Evolutionary conservation across 1,140 invertebrate species (phyloP).

Genomic region (Scylla paramamosain): DNA sequence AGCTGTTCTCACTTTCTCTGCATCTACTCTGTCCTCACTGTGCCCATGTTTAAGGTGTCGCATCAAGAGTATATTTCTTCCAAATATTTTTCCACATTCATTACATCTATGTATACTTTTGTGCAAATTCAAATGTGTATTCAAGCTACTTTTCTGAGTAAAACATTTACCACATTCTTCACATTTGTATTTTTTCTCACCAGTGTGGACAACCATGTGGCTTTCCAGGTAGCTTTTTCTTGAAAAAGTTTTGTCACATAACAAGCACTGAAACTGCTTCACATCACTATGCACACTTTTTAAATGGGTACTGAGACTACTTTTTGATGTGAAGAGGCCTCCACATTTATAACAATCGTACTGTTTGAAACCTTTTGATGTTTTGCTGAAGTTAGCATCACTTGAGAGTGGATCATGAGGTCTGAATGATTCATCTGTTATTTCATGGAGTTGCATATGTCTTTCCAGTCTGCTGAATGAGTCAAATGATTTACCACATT

Average conservation of each 20-base stretch:
- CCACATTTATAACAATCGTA: not conserved
- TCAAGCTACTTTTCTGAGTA: slow-evolving; percentile 14
- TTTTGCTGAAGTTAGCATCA: not conserved
- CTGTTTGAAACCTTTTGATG: not conserved
- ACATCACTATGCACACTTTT: not conserved
- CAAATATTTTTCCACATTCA: slow-evolving; percentile 13
- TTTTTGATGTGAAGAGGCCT: not conserved
- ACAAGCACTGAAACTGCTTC: not conserved
- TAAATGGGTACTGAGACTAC: not conserved
- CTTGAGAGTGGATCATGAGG: not conserved
- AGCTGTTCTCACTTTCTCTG: not conserved
- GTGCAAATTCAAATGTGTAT: slow-evolving; percentile 3
- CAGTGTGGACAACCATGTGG: not conserved
- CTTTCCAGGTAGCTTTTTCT: not conserved
- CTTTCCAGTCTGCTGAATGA: not conserved
- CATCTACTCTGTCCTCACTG: not conserved
- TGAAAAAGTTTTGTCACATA: not conserved
- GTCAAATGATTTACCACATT: not conserved
- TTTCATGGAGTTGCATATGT: not conserved
- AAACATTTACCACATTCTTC: not conserved
- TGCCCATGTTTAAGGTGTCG: not conserved
- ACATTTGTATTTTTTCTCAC: slow-evolving; percentile 1
- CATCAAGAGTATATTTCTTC: not conserved
- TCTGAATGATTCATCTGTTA: not conserved
- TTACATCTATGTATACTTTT: not conserved